Base-by-base conservation (phyloP, 2,113 vertebrate genomes). In the Caretta caretta region DNA sequence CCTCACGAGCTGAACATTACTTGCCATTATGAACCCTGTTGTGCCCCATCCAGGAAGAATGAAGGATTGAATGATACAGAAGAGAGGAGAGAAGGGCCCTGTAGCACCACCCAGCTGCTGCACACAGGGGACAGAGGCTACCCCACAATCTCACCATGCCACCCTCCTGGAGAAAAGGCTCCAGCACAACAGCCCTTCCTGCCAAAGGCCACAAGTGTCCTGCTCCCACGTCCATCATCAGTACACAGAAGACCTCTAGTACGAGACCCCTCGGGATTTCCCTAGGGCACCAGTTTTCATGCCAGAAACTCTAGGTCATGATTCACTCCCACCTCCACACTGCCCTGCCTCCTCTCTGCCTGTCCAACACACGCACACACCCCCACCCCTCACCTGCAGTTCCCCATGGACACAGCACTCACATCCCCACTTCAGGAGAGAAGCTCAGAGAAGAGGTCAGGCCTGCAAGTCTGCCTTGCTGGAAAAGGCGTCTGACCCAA, bases 71-170 rank as follows among this genome's bases (percentile, higher is more conserved):
- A 42, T 46, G n/a, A 24, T 72, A n/a, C 16, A 17, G 75, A 4
- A 90, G 54, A 17, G 75, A 82, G 50, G 78, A 82, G 53, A 38
- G 1, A 0, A 89, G 31, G n/a, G 91, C 16, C 20, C 75, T n/a
- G 35, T 22, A 82, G 84, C 92, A 91, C 72, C 89, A 86, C 81
- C 56, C 42, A 86, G 89, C 49, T 69, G 87, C 92, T 76, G 93
- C 88, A 48, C 22, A 13, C 42, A 25, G 24, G 84, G 87, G 19
- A 87, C 46, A 1, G 1, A 19, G 90, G 51, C 53, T 1, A 19
- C 2, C 78, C 38, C 69, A 65, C n/a, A 72, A 20, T 72, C 65
- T 3, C 54, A 35, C 42, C 19, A 31, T 46, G 20, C 10, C 35
- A 69, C 62, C 38, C 38, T 69, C 31, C 35, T n/a, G 31, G 62